Base-by-base conservation (phyloP, 1,140 invertebrate genomes). In the Drosophila murphyi region DNA sequence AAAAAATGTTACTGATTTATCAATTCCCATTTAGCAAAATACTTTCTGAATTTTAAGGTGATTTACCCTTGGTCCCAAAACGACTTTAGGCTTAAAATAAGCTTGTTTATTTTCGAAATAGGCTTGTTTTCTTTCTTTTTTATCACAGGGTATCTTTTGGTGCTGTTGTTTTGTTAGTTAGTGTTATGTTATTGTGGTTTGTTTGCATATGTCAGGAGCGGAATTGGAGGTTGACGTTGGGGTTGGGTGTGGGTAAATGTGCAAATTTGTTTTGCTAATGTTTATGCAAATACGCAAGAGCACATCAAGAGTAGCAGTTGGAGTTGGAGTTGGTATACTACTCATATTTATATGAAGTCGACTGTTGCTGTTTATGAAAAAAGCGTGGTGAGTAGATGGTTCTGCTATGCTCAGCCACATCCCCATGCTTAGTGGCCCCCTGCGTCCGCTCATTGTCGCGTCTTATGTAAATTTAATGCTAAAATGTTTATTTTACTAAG, bases 261-360 rank as follows among this genome's bases (percentile, higher is more conserved):
- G 85, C 80, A 88, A 88, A 88, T 88, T 88, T 88, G 80, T 83
- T 88, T 88, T 88, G 85, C 85, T 88, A 88, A 88, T 88, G 85
- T 89, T 88, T 88, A 88, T 88, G 85, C 85, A 88, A 88, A 88
- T 89, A 88, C 78, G 78, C 74, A 72, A 73, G 74, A 76, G 77
- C 71, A 86, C 70, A 78, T 78, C 69, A 78, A 56, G 83, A 43
- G 28, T 20, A 6, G 32, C 6, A 37, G 2, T 31, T 12, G 48
- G 56, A 61, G 37, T 45, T 56, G 50, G 41, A 48, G 48, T 41
- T 45, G 57, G 56, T 34, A 50, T 51, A 63, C 72, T 70, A 63
- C 67, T 70, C 68, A 75, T 71, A 57, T 71, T 57, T 75, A 52
- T 48, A 56, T 63, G 56, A 65, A 61, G 73, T 72, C 52, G 68